Conservation (phyloP, 2,888 invertebrate genomes). For the Orchestes rusci region DNA sequence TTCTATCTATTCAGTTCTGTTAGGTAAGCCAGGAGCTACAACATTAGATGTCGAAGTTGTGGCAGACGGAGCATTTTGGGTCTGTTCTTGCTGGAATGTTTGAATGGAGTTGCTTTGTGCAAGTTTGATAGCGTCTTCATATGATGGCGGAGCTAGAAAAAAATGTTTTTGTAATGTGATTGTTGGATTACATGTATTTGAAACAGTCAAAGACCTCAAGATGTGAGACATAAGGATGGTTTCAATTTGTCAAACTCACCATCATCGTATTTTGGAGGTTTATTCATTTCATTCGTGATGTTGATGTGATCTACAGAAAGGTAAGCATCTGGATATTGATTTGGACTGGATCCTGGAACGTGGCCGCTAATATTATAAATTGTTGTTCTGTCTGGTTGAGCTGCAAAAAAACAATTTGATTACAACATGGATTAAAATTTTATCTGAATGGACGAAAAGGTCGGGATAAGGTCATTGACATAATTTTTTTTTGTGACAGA, state of each 20-base stretch:
- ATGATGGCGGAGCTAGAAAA: slow-evolving; percentile 32
- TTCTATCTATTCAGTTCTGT: slow-evolving; percentile 12
- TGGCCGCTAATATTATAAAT: slow-evolving; percentile 14
- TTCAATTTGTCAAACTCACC: slow-evolving; percentile 26
- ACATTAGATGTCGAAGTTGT: slow-evolving; percentile 6
- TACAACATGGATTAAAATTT: too few species aligned
- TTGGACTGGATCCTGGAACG: slow-evolving; percentile 27
- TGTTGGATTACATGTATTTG: slow-evolving; percentile 1
- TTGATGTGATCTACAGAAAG: slow-evolving; percentile 30
- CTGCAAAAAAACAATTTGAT: slow-evolving; percentile 26
- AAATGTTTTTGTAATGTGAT: too few species aligned
- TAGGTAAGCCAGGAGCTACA: slow-evolving; percentile 11
- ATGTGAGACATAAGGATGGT: too few species aligned
- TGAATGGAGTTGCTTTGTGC: slow-evolving; percentile 20
- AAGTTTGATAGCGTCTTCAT: slow-evolving; percentile 33
- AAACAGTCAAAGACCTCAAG: too few species aligned
- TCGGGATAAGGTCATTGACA: too few species aligned
- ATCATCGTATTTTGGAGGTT: slow-evolving; percentile 30
- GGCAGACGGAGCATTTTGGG: slow-evolving; percentile 4
- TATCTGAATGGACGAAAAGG: too few species aligned
- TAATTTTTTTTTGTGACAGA: too few species aligned
- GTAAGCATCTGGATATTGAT: slow-evolving; percentile 25
- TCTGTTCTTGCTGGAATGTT: slow-evolving; percentile 18
- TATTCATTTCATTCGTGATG: slow-evolving; percentile 29
- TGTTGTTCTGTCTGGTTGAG: slow-evolving; percentile 28